These are phyloP conservation scores for Pristionchus mayeri DNA, from an alignment of 2,888 invertebrate genomes.

Conservation along the genomic window DNA sequence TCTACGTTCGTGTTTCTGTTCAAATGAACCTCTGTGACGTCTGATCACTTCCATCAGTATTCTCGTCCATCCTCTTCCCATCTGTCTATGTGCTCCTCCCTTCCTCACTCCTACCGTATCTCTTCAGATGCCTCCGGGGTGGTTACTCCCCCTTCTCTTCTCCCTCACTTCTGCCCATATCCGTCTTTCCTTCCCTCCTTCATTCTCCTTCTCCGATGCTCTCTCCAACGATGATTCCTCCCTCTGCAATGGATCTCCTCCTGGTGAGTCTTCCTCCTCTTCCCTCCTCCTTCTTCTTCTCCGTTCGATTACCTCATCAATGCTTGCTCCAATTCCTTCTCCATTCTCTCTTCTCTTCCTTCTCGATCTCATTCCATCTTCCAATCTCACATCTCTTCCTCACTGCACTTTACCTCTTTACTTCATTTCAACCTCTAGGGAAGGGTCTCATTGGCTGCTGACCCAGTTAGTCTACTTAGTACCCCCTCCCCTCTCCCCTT, in stretches of 20 bases:
- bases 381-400: conserved; percentile 29
- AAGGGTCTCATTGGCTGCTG: conserved; percentile 34
- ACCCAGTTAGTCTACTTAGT: conserved; percentile 41
- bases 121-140: conserved; percentile 46
- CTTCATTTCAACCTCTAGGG: conserved; percentile 24
- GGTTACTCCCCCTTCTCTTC: conserved; percentile 37
- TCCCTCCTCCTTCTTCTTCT: background rate
- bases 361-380: conserved; percentile 11
- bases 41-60: too few relatives aligned
- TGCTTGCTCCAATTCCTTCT: background rate
- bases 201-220: conserved; percentile 52
- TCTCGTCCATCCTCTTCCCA: background rate
- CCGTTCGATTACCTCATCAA: too few relatives aligned
- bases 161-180: conserved; percentile 55
- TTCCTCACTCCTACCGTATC: background rate
- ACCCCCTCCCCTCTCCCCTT: conserved; percentile 24
- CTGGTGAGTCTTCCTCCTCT: conserved; percentile 23
- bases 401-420: conserved; percentile 40
- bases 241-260: conserved; percentile 32
- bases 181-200: conserved; percentile 64
- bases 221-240: conserved; percentile 9
- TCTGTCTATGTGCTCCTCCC: background rate
- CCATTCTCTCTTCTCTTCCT: conserved; percentile 4
- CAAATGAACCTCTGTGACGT: too few relatives aligned
- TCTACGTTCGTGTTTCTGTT: too few relatives aligned